Percentiles rank a stretch among this genome's conserved stretches.
These are phyloP conservation scores for Leptinotarsa juncta DNA, from an alignment of 2,888 invertebrate species.

Conservation along the genomic window DNA sequence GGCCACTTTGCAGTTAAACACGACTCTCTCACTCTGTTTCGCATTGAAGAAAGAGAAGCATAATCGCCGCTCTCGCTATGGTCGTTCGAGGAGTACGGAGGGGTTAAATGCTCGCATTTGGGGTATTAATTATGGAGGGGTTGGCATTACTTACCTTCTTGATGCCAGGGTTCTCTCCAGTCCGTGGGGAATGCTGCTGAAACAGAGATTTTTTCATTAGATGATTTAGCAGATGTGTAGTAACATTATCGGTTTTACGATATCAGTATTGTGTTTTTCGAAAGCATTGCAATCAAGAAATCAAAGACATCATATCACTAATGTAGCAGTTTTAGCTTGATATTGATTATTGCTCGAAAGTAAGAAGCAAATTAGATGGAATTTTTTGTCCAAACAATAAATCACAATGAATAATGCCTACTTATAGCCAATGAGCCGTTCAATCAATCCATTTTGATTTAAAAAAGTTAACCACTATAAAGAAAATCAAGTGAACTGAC, in stretches of 20 bases:
- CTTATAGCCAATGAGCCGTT: too few relatives aligned
- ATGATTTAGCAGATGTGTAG: neutral
- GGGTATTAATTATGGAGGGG: conserved; percentile 61
- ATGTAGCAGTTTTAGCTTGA: too few relatives aligned
- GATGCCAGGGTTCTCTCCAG: conserved; percentile 66
- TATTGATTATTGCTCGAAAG: too few relatives aligned
- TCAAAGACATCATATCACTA: too few relatives aligned
- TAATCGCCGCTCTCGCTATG: neutral
- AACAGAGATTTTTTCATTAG: conserved; percentile 50
- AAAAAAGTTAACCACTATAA: too few relatives aligned
- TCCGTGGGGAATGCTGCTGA: conserved; percentile 63
- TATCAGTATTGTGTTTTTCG: neutral
- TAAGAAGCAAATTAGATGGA: too few relatives aligned
- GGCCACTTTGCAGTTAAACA: conserved; percentile 37
- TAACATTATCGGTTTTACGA: neutral
- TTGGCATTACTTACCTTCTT: conserved; percentile 65
- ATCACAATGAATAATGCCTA: too few relatives aligned
- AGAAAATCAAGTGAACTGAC: too few relatives aligned
- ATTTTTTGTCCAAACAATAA: too few relatives aligned
- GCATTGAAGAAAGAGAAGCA: neutral
- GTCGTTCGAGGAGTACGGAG: conserved; percentile 45
- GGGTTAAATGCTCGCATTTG: conserved; percentile 63
- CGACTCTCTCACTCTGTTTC: conserved; percentile 34
- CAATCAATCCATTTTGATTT: too few relatives aligned
- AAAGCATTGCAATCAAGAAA: too few relatives aligned